A percentile compares a stretch with the other conserved stretches of the same genome.
Conservation (phyloP, 2,888 invertebrate genomes). For the Eulithis prunata region DNA sequence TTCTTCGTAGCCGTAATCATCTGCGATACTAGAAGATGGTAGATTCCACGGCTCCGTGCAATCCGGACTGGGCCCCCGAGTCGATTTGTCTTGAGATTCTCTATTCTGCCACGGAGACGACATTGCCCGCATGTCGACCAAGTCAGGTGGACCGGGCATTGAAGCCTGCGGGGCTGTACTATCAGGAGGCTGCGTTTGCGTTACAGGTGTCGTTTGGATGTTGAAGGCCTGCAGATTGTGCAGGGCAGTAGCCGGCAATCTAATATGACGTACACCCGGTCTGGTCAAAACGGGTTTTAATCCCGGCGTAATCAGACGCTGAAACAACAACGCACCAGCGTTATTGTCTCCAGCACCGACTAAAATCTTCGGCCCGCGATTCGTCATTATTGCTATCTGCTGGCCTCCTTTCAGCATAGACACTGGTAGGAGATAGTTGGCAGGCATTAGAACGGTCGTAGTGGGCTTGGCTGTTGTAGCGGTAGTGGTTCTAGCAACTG, state of each 20-base stretch:
- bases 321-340: slow-evolving; percentile 86
- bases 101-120: slow-evolving; percentile 73
- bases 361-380: slow-evolving; percentile 85
- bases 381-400: slow-evolving; percentile 89
- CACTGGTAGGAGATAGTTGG: slow-evolving; percentile 89
- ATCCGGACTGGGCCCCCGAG: slow-evolving; percentile 69
- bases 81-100: slow-evolving; percentile 63
- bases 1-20: slow-evolving; percentile 77
- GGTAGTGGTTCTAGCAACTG: slow-evolving; percentile 72
- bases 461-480: slow-evolving; percentile 85
- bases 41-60: slow-evolving; percentile 76
- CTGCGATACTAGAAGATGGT: slow-evolving; percentile 56
- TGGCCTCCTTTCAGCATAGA: slow-evolving; percentile 89
- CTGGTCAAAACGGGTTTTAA: slow-evolving; percentile 81
- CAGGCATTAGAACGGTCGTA: slow-evolving; percentile 88
- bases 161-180: slow-evolving; percentile 66
- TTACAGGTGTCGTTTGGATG: slow-evolving; percentile 55
- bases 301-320: slow-evolving; percentile 87
- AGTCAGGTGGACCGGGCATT: slow-evolving; percentile 67
- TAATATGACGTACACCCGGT: slow-evolving; percentile 83
- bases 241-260: slow-evolving; percentile 74
- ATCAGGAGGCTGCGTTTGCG: slow-evolving; percentile 66
- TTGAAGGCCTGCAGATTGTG: slow-evolving; percentile 77
- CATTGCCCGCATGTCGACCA: slow-evolving; percentile 67
- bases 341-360: slow-evolving; percentile 78